These are phyloP conservation scores for Diorhabda elongata DNA, from an alignment of 1,140 invertebrate genomes.

Conservation along the genomic window DNA sequence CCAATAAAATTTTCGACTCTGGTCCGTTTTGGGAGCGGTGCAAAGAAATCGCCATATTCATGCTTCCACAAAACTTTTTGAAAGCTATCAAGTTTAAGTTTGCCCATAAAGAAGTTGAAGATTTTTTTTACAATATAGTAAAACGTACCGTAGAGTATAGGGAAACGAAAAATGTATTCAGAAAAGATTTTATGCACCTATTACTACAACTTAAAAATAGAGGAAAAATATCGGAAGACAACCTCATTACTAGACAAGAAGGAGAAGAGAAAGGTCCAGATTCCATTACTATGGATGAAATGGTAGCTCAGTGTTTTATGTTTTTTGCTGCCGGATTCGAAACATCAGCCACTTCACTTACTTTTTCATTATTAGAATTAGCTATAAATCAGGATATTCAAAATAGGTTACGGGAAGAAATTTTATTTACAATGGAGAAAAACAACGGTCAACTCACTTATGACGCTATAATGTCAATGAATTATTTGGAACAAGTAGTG, in stretches of 20 bases:
- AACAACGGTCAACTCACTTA: no score
- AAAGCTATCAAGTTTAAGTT: no score
- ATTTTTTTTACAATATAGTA: slow-evolving; percentile 49
- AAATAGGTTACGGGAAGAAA: no score
- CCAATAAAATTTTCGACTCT: background rate
- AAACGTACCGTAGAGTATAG: slow-evolving; percentile 48
- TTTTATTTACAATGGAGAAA: no score
- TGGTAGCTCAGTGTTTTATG: slow-evolving; percentile 47
- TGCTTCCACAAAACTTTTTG: no score
- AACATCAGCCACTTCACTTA: slow-evolving; percentile 49
- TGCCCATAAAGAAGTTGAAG: slow-evolving; percentile 15
- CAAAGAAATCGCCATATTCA: no score
- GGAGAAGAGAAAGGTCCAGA: no score
- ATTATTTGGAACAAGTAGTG: no score
- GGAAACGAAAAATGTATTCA: slow-evolving; percentile 43
- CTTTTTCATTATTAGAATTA: slow-evolving; percentile 51
- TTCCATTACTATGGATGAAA: slow-evolving; percentile 26
- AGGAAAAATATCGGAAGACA: background rate
- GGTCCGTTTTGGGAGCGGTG: no score
- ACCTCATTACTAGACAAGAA: no score
- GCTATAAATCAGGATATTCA: slow-evolving; percentile 24
- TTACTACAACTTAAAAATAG: slow-evolving; percentile 38
- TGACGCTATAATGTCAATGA: no score
- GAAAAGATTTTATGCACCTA: slow-evolving; percentile 54
- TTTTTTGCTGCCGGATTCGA: slow-evolving; percentile 55